Evolutionary conservation across 2,113 vertebrate species (phyloP), one percentile per base, ranked within the genome.

Genomic region (Rhodinocichla rosea): DNA sequence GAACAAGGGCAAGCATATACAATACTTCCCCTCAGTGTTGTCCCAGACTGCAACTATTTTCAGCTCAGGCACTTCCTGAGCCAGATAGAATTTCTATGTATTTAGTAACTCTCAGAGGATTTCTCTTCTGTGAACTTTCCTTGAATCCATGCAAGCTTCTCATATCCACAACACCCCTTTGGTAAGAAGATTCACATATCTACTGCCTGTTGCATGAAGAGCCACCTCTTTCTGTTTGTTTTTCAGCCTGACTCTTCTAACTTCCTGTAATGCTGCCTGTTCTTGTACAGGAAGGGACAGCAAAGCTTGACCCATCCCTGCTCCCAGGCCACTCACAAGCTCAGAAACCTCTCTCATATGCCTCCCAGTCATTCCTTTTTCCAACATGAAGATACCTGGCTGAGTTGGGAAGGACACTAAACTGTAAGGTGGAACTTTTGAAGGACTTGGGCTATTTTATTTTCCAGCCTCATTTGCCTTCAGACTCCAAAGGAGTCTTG

Each of bases 41-140:
- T 56, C 60, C 62, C 57, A 76, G 74, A 56, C 85, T 94, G 45
- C 90, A 77, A 82, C 59, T 95, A 80, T 90, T 96, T 96, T 94
- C 90, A 94, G 57, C 70, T 93, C 92, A 83, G 90, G 82, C 91
- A 83, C 67, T 95, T 94, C 90, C 90, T 90, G 94, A 94, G 79
- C 82, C 82, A 96, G 90, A 93, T 57, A 91, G 20, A 23, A 30
- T 85, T 93, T 94, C 75, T 90, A 20, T 83, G 94, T 92, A 74
- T 93, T 92, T 57, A 92, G 75, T 69, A 83, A 80, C 16, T 80
- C 85, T 88, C 90, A 55, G 63, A 92, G 55, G 75, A 92, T 69
- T 94, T 92, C 11, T 90, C 26, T 95, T 83, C 37, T 0, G 0
- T 45, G 45, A 85, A 76, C 55, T 88, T 71, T 88, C 83, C 75